Base-by-base conservation (phyloP, 2,113 vertebrate genomes). In the Festucalex cinctus region DNA sequence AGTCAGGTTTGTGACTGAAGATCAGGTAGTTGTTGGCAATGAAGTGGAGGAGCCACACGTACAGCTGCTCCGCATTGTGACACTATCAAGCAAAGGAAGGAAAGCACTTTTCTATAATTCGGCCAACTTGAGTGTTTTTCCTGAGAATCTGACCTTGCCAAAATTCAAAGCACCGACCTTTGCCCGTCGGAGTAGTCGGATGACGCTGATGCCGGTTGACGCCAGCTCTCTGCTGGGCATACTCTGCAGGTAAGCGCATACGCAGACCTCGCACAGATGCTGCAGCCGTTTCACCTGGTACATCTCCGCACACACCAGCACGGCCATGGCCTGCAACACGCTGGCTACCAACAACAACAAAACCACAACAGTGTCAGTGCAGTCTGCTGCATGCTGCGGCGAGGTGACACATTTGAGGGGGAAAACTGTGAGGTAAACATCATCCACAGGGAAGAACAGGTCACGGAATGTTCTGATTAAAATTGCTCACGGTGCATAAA, bases 21-120 rank as follows among this genome's bases (percentile, higher is more conserved):
- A 97, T 98, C 90, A 98, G 93, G 92, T 98, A 98, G 92, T 98
- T 98, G 73, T 95, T 95, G 82, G 97, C 95, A 51, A 99, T 98
- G 84, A 99, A 99, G 91, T 98, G 95, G 69, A 99, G 97, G 19
- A 99, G 93, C 96, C 97, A 99, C 12, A 93, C 89, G 14, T 96
- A 97, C 71, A 99, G 93, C 83, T 95, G 94, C 71, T 97, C 95
- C 37, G 95, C 96, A 49, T 98, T 97, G 91, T 99, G 95, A 80
- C 96, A 98, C 96, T 98, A 28, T 22, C 73, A 43, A 60, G 65
- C 22, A n/a, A 1, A 54, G n/a, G 61, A 32, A 65, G n/a, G 16
- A 54, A 57, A 17, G n/a, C 22, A 54, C 6, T 54, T 1, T 44
- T 44, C 5, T 19, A 7, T 46, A 46, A 46, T 19, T 20, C 44